Percentiles rank a stretch among this genome's conserved stretches.
These are phyloP conservation scores for Mareca penelope DNA, from an alignment of 2,797 vertebrate genomes.

Conservation along the genomic window DNA sequence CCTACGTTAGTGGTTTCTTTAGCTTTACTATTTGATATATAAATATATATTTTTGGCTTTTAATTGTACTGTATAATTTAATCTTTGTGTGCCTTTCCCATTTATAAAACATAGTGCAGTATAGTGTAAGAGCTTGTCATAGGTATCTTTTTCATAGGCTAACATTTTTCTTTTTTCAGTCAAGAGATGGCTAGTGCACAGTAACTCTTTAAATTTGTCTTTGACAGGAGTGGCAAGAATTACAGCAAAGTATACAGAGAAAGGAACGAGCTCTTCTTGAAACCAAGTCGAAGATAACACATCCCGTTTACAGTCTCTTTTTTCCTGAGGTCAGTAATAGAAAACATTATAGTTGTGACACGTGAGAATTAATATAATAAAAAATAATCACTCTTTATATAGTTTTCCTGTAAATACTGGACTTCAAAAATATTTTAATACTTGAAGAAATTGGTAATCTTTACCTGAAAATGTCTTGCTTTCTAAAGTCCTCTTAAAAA, in stretches of 20 bases:
- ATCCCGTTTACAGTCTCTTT: constrained; percentile 94
- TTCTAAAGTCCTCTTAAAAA: neutral
- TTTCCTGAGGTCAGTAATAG: constrained; percentile 87
- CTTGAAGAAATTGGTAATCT: neutral
- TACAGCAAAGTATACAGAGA: constrained; percentile 98
- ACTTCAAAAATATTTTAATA: neutral
- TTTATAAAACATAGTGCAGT: neutral
- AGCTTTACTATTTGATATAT: neutral
- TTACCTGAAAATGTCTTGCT: neutral
- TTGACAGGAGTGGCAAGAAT: constrained; percentile 94
- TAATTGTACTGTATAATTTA: neutral
- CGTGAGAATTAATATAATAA: neutral
- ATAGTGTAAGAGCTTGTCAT: neutral
- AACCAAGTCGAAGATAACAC: constrained; percentile 99
- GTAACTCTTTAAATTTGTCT: constrained; percentile 29
- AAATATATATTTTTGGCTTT: neutral
- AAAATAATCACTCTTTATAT: neutral
- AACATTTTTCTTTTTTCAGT: neutral
- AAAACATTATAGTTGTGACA: neutral
- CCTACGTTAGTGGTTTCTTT: neutral
- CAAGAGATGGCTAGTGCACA: neutral
- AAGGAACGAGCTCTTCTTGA: constrained; percentile 94
- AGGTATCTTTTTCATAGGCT: neutral
- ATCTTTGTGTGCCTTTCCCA: neutral
- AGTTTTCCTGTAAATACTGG: neutral